Conservation (phyloP, 1,140 invertebrate species). For the Trachelipus rathkii region DNA sequence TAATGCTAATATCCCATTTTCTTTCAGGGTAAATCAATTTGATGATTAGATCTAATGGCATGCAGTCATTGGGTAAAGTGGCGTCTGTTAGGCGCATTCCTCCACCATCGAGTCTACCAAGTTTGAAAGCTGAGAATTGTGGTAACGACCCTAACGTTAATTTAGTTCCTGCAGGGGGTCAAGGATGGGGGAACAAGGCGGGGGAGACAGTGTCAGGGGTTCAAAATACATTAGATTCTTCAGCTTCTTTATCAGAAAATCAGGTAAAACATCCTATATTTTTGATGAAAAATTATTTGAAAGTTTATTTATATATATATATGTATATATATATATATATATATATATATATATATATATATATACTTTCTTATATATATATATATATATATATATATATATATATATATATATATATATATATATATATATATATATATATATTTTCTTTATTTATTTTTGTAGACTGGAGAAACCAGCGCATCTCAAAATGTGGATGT, state of each 20-base stretch:
- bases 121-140: slow-evolving; percentile 88
- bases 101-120: slow-evolving; percentile 94
- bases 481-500: neutral
- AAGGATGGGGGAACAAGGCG: slow-evolving; percentile 64
- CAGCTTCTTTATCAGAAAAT: slow-evolving; percentile 30
- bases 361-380: slow-evolving; percentile 17
- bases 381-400: slow-evolving; percentile 20
- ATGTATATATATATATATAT: neutral
- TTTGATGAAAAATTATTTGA: neutral
- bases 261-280: neutral
- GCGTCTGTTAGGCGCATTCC: slow-evolving; percentile 74
- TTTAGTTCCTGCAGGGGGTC: slow-evolving; percentile 66
- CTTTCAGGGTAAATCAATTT: slow-evolving; percentile 75
- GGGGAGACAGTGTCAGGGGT: slow-evolving; percentile 49
- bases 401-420: neutral
- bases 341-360: slow-evolving; percentile 21
- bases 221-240: slow-evolving; percentile 25
- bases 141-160: slow-evolving; percentile 68
- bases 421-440: neutral
- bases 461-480: neutral
- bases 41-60: no score
- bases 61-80: slow-evolving; percentile 97
- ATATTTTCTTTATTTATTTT: no score
- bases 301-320: neutral
- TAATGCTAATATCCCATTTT: slow-evolving; percentile 5